Evolutionary conservation across 1,140 invertebrate species (phyloP).

Genomic region (Battus philenor): DNA sequence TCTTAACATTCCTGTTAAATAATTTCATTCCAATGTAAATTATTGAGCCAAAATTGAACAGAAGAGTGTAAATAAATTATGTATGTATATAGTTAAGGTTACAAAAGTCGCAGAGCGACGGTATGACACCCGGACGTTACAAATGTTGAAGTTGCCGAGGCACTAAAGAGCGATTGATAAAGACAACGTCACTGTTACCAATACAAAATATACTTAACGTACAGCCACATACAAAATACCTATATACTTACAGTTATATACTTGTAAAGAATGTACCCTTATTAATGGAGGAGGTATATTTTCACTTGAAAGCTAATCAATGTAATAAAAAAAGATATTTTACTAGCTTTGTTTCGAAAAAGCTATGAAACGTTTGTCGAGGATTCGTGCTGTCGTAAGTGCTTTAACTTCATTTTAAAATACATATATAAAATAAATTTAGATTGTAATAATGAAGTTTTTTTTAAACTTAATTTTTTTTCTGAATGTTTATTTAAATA

Average conservation of each 20-base stretch:
- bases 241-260: background rate
- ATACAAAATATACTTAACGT: slow-evolving; percentile 20
- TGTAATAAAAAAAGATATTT: too few species aligned
- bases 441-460: too few species aligned
- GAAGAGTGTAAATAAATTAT: slow-evolving; percentile 66
- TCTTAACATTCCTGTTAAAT: slow-evolving; percentile 67
- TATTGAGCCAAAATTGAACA: slow-evolving; percentile 50
- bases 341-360: too few species aligned
- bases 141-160: slow-evolving; percentile 21
- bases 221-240: slow-evolving; percentile 9
- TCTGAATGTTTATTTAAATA: too few species aligned
- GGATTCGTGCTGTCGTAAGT: too few species aligned
- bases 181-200: slow-evolving; percentile 52
- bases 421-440: too few species aligned
- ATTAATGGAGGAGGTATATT: too few species aligned
- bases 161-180: slow-evolving; percentile 23
- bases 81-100: slow-evolving; percentile 66
- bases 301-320: too few species aligned
- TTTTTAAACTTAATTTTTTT: too few species aligned
- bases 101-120: slow-evolving; percentile 62
- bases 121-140: slow-evolving; percentile 20
- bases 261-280: too few species aligned
- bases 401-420: too few species aligned
- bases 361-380: too few species aligned
- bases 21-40: slow-evolving; percentile 67